Percentiles rank a stretch among this genome's conserved stretches.
Conservation (phyloP, 2,888 invertebrate genomes). For the Tipula helvola region DNA sequence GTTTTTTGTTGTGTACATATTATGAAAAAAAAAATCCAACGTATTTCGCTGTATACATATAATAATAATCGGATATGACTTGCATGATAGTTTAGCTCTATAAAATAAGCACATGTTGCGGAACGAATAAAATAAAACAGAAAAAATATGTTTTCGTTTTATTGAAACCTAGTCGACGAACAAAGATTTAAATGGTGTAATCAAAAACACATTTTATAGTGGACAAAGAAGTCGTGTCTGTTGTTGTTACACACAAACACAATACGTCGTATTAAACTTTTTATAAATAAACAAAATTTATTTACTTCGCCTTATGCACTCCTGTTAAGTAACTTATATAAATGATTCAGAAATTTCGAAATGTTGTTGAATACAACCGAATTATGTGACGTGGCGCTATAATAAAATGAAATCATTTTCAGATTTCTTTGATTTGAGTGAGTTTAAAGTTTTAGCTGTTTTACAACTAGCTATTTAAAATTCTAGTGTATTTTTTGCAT, state of each 20-base stretch:
- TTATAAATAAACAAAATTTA: background rate
- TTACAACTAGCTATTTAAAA: too few relatives aligned
- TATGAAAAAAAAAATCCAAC: too few relatives aligned
- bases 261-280: too few relatives aligned
- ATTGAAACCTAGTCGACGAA: background rate
- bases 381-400: background rate
- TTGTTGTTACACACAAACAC: background rate
- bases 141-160: background rate
- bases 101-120: background rate
- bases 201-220: background rate
- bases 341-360: background rate
- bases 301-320: background rate
- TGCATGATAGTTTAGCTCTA: background rate
- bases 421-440: too few relatives aligned
- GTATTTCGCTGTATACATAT: too few relatives aligned
- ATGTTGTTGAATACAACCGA: background rate
- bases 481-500: too few relatives aligned
- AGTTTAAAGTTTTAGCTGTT: too few relatives aligned
- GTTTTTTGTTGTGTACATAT: too few relatives aligned
- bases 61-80: background rate
- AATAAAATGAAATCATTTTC: background rate
- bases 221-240: background rate
- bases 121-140: background rate
- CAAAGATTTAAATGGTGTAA: background rate
- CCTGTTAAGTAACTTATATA: background rate